Percentiles rank a stretch among this genome's conserved stretches.
Evolutionary conservation across 1,140 invertebrate genomes (phyloP).

Genomic region (Drosophila parvula): DNA sequence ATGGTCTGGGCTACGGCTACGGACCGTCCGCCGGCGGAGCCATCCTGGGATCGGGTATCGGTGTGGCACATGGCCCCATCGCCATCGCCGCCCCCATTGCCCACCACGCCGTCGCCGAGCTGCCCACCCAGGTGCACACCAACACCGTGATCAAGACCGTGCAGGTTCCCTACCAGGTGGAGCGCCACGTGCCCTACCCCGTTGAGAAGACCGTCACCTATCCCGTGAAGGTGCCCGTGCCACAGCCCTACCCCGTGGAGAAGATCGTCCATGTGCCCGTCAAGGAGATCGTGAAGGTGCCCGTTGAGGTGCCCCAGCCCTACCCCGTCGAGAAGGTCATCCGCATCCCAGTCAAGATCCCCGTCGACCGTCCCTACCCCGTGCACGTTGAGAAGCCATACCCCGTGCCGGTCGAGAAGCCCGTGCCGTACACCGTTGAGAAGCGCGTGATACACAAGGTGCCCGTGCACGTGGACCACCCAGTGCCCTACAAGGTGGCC

Average conservation of each 20-base stretch:
- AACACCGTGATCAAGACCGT: constrained; percentile 84
- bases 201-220: constrained; percentile 88
- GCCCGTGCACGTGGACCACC: constrained; percentile 85
- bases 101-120: constrained; percentile 39
- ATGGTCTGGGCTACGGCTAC: constrained; percentile 86
- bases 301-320: constrained; percentile 88
- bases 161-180: constrained; percentile 87
- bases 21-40: constrained; percentile 61
- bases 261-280: constrained; percentile 86
- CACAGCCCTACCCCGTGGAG: constrained; percentile 87
- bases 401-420: constrained; percentile 87
- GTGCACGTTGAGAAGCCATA: constrained; percentile 86
- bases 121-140: constrained; percentile 83
- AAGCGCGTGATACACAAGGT: constrained; percentile 85
- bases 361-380: constrained; percentile 86
- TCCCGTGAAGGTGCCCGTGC: constrained; percentile 87
- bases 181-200: constrained; percentile 87
- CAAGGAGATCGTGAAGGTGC: constrained; percentile 88
- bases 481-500: constrained; percentile 86
- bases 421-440: constrained; percentile 87
- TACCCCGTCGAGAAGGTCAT: constrained; percentile 87
- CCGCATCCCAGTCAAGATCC: constrained; percentile 85
- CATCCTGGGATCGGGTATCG: constrained; percentile 57
- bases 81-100: constrained; percentile 36
- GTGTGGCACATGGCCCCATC: constrained; percentile 22